These are phyloP conservation scores for Tretioscincus oriximinensis DNA, from an alignment of 2,113 vertebrate species.

Conservation along the genomic window DNA sequence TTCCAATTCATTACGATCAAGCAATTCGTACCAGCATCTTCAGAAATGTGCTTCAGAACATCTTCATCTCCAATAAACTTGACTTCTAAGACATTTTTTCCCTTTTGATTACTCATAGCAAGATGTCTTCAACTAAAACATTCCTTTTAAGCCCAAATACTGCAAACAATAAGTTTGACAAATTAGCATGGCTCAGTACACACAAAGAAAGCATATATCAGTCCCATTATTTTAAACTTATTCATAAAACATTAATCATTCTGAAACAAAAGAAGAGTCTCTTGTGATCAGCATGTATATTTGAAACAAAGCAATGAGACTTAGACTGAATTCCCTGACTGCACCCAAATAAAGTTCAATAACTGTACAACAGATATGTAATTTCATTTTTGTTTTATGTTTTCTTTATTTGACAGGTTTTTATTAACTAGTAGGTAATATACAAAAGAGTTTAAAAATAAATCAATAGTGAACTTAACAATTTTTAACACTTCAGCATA, in stretches of 20 bases:
- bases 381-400: neutral
- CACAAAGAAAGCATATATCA: neutral
- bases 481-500: too few species aligned
- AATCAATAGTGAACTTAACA: neutral
- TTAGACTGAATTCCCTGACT: neutral
- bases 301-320: neutral
- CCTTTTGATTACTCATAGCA: slow-evolving; percentile 72
- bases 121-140: slow-evolving; percentile 29
- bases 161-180: neutral
- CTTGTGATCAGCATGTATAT: neutral
- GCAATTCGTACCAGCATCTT: slow-evolving; percentile 78
- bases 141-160: neutral
- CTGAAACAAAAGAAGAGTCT: neutral
- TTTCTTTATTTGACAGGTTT: too few species aligned
- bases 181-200: neutral
- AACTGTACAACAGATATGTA: neutral
- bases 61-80: slow-evolving; percentile 89
- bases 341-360: neutral
- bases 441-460: neutral
- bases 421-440: neutral
- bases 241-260: neutral
- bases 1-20: neutral
- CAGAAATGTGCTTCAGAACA: slow-evolving; percentile 88
- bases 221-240: neutral
- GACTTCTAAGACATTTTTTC: slow-evolving; percentile 70